Evolutionary conservation across 2,797 vertebrate genomes (phyloP).

Genomic region (Syndactyla subalaris): DNA sequence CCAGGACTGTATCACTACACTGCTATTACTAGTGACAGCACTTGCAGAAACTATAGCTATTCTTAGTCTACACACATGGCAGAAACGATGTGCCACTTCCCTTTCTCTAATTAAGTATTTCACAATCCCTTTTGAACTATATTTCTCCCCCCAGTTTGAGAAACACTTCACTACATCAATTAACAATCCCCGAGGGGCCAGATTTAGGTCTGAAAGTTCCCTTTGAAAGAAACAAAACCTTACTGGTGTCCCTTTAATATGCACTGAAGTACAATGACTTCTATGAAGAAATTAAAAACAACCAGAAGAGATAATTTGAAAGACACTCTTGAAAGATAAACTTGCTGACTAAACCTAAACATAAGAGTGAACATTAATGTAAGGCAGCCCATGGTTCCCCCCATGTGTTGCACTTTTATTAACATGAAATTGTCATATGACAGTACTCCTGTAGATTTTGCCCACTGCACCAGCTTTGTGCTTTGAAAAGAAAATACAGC

Average conservation of each 20-base stretch:
- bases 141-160: not conserved
- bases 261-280: not conserved
- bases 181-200: not conserved
- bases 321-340: not conserved
- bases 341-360: not conserved
- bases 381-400: not conserved
- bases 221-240: not conserved
- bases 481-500: not conserved
- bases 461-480: not conserved
- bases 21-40: conserved; percentile 28
- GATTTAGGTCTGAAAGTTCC: not conserved
- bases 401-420: not conserved
- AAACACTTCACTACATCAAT: not conserved
- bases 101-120: conserved; percentile 12
- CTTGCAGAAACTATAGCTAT: conserved; percentile 8
- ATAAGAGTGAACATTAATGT: not conserved
- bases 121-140: not conserved
- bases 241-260: not conserved
- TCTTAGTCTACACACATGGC: not conserved
- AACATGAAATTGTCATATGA: not conserved
- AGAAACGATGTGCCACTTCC: not conserved
- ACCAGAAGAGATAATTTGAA: conserved; percentile 1
- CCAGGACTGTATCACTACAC: not conserved
- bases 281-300: not conserved
- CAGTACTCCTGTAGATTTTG: not conserved